A percentile compares a stretch with the other conserved stretches of the same genome.
phyloP scores from a whole-genome alignment of 2,888 invertebrate species.

The Serrognathus titanus region DNA sequence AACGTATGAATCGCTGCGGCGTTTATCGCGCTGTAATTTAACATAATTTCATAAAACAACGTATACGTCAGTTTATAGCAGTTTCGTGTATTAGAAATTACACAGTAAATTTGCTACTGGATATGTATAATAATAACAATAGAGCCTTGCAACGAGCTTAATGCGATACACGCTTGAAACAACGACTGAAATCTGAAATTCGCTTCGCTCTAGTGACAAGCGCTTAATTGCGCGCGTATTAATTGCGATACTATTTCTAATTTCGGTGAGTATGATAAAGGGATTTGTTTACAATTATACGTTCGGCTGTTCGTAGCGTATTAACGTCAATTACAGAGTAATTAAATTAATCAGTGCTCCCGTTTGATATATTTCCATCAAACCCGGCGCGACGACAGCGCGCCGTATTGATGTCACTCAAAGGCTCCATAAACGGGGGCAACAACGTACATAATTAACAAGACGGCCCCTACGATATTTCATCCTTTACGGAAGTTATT shows the following conservation, averaged over 20 bases:
- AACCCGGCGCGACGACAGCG: too few relatives aligned
- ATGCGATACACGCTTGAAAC: too few relatives aligned
- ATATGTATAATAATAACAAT: too few relatives aligned
- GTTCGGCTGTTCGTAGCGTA: not conserved
- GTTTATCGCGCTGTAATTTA: too few relatives aligned
- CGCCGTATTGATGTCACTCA: not conserved
- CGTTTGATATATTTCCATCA: not conserved
- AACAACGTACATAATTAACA: conserved; percentile 1
- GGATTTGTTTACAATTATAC: not conserved
- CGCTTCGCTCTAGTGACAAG: too few relatives aligned
- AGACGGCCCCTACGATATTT: not conserved
- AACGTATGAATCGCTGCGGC: too few relatives aligned
- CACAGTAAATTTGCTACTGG: too few relatives aligned
- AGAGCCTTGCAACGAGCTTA: too few relatives aligned
- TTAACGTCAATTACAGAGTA: not conserved
- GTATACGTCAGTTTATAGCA: too few relatives aligned
- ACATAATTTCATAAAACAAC: too few relatives aligned
- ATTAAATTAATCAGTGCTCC: not conserved
- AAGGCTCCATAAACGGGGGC: not conserved
- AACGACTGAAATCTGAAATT: too few relatives aligned
- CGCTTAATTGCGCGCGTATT: not conserved
- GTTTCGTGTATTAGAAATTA: too few relatives aligned
- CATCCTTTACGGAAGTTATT: not conserved
- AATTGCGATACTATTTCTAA: not conserved
- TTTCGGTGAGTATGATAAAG: not conserved